A percentile compares a stretch with the other conserved stretches of the same genome.
Evolutionary conservation across 2,797 vertebrate genomes (phyloP).

Genomic region (Pachyuromys duprasi): DNA sequence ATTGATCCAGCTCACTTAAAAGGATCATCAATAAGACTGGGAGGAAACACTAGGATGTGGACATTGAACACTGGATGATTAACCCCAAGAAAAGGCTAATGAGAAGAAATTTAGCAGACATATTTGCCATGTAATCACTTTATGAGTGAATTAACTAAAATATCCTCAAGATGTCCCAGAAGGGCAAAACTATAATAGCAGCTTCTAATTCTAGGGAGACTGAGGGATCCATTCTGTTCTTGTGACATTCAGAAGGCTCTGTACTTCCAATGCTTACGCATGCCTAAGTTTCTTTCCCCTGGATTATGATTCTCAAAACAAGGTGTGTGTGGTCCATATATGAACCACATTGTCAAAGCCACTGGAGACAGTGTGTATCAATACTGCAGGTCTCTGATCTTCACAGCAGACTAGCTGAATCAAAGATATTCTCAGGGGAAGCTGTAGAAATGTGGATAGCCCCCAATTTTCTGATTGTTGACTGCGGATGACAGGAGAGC

Average conservation of each 20-base stretch:
- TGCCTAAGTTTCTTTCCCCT: neutral
- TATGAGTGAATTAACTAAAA: neutral
- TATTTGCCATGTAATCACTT: neutral
- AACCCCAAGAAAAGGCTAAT: neutral
- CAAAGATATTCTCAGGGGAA: neutral
- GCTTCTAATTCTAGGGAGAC: neutral
- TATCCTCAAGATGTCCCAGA: neutral
- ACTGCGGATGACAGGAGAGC: neutral
- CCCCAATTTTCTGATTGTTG: neutral
- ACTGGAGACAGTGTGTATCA: neutral
- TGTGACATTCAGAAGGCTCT: neutral
- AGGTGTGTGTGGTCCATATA: neutral
- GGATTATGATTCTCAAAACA: neutral
- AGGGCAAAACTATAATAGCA: neutral
- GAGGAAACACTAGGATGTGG: neutral
- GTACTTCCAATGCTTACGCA: neutral
- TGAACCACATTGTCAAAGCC: neutral
- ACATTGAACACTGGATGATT: conserved; percentile 22
- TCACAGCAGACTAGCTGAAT: neutral
- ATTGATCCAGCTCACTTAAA: neutral
- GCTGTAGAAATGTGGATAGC: neutral
- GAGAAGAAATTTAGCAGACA: neutral
- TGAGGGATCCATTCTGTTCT: neutral
- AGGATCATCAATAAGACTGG: neutral
- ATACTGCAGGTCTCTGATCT: neutral